Base-by-base conservation (phyloP, 1,140 invertebrate species). In the Ceratosolen solmsi region DNA sequence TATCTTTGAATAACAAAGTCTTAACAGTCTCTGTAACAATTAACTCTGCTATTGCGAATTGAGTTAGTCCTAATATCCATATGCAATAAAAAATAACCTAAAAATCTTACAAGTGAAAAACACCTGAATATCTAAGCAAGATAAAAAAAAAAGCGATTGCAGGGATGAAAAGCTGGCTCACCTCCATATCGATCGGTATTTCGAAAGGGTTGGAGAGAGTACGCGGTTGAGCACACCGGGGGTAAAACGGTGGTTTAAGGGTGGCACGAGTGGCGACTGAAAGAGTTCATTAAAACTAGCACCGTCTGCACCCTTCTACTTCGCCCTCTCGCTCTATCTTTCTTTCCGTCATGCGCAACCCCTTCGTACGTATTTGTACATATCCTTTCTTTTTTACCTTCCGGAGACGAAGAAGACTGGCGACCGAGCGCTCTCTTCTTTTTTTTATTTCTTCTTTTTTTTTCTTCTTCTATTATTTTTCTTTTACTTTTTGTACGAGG, bases 281-380 rank as follows among this genome's bases (percentile, higher is more conserved):
- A 89, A 88, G 87, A 88, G 88, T 88, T 89, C 87, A 88, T 89
- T 88, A 89, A 88, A 89, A 89, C 85, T 85, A 86, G 86, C 87
- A 84, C 84, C 84, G 85, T 87, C 86, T 87, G 87, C 87, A 87
- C 80, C 84, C 80, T 83, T 80, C 56, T 70, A 71, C 82, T 38
- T 80, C 36, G 1, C 71, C 33, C 60, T 36, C 25, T 80, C 71
- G 20, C n/a, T 80, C 33, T 58, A 41, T 49, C 36, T 63, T 65
- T 68, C 36, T 65, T 49, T 78, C 51, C 41, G 71, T 49, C 38
- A 51, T 38, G 72, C 58, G 51, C 80, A n/a, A 41, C 51, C 49
- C 56, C 36, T 49, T 36, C 56, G 25, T 22, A 58, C 71, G 33
- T 60, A 58, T 36, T 4, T 30, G 30, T 25, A 25, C 41, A 49